Conservation (phyloP, 2,888 invertebrate genomes). For the Eupsilia transversa region DNA sequence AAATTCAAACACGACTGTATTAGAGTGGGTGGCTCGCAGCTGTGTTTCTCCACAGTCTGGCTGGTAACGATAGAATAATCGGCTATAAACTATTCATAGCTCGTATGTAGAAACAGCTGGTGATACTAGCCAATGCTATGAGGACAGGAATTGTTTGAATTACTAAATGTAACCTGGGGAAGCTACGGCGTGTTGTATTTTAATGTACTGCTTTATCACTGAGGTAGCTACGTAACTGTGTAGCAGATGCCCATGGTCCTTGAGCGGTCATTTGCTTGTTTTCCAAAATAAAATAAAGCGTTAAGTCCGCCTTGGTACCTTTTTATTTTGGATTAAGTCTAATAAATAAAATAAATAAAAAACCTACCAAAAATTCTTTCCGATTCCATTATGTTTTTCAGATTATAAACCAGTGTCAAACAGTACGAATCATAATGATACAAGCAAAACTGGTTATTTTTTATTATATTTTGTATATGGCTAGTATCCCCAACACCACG, state of each 20-base stretch:
- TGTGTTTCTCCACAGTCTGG: constrained; percentile 47
- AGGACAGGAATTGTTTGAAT: constrained; percentile 39
- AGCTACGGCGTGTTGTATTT: constrained; percentile 15
- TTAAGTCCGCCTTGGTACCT: too few species aligned
- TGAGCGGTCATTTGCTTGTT: too few species aligned
- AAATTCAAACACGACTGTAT: constrained; percentile 37
- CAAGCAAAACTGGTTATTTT: too few species aligned
- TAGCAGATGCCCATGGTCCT: too few species aligned
- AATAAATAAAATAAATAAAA: background rate
- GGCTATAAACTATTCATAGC: constrained; percentile 66
- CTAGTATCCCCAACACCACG: too few species aligned
- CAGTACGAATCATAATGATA: too few species aligned
- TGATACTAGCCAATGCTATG: constrained; percentile 33
- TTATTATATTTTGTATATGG: too few species aligned
- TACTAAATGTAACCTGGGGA: constrained; percentile 18
- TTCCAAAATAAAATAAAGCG: too few species aligned
- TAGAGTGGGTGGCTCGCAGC: constrained; percentile 44
- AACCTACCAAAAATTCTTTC: too few species aligned
- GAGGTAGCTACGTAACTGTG: background rate
- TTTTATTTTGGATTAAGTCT: background rate
- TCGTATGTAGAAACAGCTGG: constrained; percentile 60
- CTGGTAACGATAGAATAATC: constrained; percentile 63
- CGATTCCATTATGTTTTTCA: too few species aligned
- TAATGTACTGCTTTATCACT: background rate
- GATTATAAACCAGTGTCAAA: too few species aligned